Conservation (phyloP, 1,140 invertebrate genomes). For the Conopomorpha cramerella region DNA sequence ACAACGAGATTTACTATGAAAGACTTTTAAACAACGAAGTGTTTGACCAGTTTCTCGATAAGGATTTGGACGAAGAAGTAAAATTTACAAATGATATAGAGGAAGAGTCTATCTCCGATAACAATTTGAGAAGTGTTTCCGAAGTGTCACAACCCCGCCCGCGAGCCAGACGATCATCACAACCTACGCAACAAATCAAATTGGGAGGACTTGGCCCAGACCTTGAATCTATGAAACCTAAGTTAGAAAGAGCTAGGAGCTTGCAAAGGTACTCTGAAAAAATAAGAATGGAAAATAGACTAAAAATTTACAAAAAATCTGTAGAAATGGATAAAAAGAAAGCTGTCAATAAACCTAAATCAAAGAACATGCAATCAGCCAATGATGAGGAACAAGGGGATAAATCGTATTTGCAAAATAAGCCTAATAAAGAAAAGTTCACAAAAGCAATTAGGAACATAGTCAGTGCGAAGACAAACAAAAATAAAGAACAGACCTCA, state of each 20-base stretch:
- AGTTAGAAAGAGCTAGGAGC: slow-evolving; percentile 43
- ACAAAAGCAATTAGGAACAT: too few species aligned
- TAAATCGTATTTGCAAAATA: too few species aligned
- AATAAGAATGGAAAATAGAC: slow-evolving; percentile 42
- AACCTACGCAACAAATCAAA: slow-evolving; percentile 26
- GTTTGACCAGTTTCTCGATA: slow-evolving; percentile 23
- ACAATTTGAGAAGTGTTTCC: slow-evolving; percentile 39
- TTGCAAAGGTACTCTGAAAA: slow-evolving; percentile 50
- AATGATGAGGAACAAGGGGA: too few species aligned
- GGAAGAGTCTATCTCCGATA: slow-evolving; percentile 18
- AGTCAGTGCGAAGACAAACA: too few species aligned
- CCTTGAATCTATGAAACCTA: slow-evolving; percentile 40
- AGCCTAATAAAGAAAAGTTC: too few species aligned
- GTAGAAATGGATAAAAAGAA: slow-evolving; percentile 23
- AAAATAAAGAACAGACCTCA: not conserved
- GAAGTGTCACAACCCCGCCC: slow-evolving; percentile 28
- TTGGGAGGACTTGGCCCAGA: slow-evolving; percentile 46
- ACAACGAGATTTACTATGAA: slow-evolving; percentile 47
- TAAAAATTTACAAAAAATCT: slow-evolving; percentile 41
- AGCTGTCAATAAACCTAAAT: slow-evolving; percentile 11
- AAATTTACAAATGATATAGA: slow-evolving; percentile 17
- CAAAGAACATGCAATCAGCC: too few species aligned
- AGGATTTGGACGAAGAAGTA: slow-evolving; percentile 24
- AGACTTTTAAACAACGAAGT: slow-evolving; percentile 26
- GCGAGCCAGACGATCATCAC: slow-evolving; percentile 15